Base-by-base conservation (phyloP, 1,140 invertebrate species). In the Scaptodrosophila lebanonensis region DNA sequence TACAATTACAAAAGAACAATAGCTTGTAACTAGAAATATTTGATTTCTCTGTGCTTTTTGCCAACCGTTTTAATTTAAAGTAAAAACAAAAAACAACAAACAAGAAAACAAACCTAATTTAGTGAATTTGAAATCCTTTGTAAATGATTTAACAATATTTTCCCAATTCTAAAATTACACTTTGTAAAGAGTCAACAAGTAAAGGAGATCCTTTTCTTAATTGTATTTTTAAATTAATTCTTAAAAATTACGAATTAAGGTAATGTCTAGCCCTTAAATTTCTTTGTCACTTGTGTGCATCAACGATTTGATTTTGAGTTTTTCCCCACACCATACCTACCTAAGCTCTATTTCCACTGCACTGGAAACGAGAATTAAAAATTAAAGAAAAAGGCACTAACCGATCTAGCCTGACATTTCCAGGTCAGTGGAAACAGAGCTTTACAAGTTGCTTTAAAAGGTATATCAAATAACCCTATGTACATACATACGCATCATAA, bases 151-250 rank as follows among this genome's bases (percentile, higher is more conserved):
- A 22, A 16, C 17, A 4, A 33, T 32, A 12, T 16, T 35, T 30
- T 13, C 11, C 13, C n/a, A n/a, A n/a, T n/a, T n/a, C 17, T 43
- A 16, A 4, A 29, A 39, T 29, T 49, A 13, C 11, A 44, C 12
- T 25, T 35, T 61, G 30, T 56, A 45, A 33, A 13, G 6, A 51
- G 32, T 13, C 15, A n/a, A 51, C 16, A 44, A 12, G 29, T 58
- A 43, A 40, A 18, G 36, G 27, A 40, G 60, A 33, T 38, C 42
- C 47, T 62, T 49, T 50, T 49, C 75, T 73, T 79, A 67, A 82
- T 82, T 79, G 75, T 82, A 82, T 82, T 82, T 82, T 70, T 79
- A 79, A 72, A 79, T 69, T 79, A 68, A 77, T 66, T 79, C 68
- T 82, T 79, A 75, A 70, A 82, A 75, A 82, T 49, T 60, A 82